Percentiles rank a stretch among this genome's conserved stretches.
Evolutionary conservation across 2,113 vertebrate species (phyloP).

Genomic region (Ardeotis arabs): DNA sequence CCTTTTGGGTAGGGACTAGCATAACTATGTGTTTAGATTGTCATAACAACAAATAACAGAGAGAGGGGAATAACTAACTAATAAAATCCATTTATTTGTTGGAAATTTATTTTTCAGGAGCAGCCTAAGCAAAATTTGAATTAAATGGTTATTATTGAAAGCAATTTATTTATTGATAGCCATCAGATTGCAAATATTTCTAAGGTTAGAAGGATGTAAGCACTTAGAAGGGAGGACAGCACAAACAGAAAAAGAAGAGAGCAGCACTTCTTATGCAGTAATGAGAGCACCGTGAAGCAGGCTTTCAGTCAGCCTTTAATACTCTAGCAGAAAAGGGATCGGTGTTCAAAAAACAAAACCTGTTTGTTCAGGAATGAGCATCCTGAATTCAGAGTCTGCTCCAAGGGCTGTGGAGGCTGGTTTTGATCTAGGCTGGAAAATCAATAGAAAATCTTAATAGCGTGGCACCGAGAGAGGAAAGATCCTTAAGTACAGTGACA

Average conservation of each 20-base stretch:
- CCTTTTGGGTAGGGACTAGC: background rate
- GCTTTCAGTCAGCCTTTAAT: background rate
- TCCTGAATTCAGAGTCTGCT: background rate
- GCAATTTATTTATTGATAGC: background rate
- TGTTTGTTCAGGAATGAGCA: background rate
- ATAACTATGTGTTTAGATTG: background rate
- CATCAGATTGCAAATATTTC: background rate
- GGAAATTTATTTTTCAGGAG: background rate
- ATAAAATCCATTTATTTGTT: background rate
- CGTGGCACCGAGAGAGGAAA: background rate
- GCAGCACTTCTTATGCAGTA: background rate
- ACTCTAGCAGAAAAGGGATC: background rate
- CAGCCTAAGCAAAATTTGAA: background rate
- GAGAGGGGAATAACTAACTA: background rate
- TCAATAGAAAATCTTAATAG: background rate
- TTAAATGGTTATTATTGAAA: background rate
- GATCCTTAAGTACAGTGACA: background rate
- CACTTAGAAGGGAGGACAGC: background rate
- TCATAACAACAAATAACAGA: background rate
- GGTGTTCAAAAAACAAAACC: background rate
- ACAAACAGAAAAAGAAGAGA: background rate
- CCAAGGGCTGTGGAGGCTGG: rapidly evolving
- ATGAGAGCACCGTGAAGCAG: background rate
- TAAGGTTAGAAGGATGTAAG: background rate
- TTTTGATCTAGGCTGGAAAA: background rate